Conservation (phyloP, 2,797 vertebrate species). For the Channa striata region DNA sequence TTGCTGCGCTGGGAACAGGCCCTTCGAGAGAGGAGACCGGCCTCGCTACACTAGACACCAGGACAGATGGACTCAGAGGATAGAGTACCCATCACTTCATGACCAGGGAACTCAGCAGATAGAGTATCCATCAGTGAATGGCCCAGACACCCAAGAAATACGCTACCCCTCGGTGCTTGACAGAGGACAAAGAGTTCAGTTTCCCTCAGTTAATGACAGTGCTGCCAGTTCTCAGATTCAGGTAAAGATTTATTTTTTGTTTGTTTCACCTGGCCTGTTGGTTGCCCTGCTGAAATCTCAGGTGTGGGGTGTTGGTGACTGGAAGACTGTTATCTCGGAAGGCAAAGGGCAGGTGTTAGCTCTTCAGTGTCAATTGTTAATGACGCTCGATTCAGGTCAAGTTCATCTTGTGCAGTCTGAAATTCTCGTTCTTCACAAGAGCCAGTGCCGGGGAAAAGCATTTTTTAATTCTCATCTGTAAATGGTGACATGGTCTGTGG, state of each 20-base stretch:
- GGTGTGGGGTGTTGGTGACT: neutral
- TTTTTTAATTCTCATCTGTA: neutral
- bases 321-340: slow-evolving; percentile 48
- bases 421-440: neutral
- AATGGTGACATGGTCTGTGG: neutral
- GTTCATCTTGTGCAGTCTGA: slow-evolving; percentile 12
- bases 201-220: slow-evolving; percentile 61
- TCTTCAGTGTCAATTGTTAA: slow-evolving; percentile 32
- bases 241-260: slow-evolving; percentile 68
- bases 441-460: neutral
- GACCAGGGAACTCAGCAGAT: slow-evolving; percentile 62
- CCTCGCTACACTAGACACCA: slow-evolving; percentile 67
- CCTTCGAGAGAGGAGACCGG: slow-evolving; percentile 58
- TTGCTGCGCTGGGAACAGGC: slow-evolving; percentile 79
- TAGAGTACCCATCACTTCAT: slow-evolving; percentile 48
- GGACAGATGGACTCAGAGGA: slow-evolving; percentile 58
- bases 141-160: slow-evolving; percentile 51
- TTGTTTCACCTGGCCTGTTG: neutral
- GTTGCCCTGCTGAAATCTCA: neutral
- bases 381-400: slow-evolving; percentile 10
- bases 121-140: slow-evolving; percentile 68
- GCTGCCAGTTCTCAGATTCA: slow-evolving; percentile 58
- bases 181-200: slow-evolving; percentile 59
- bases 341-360: slow-evolving; percentile 46
- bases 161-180: slow-evolving; percentile 42